These are phyloP conservation scores for Desmodus rotundus DNA, from an alignment of 2,113 vertebrate species.

Conservation along the genomic window DNA sequence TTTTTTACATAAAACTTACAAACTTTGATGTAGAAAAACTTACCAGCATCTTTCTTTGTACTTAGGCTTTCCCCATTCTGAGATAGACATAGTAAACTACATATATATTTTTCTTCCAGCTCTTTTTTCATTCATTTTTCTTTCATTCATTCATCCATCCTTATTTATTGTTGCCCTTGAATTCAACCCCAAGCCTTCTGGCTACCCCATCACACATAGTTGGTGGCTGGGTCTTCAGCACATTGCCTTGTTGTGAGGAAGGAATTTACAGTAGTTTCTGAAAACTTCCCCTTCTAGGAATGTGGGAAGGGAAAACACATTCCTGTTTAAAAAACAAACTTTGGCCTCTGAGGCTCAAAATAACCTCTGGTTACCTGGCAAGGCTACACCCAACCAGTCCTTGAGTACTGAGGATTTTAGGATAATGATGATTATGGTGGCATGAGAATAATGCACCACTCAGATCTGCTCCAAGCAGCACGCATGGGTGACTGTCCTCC, in stretches of 20 bases:
- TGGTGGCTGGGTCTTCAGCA: neutral
- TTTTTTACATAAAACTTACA: neutral
- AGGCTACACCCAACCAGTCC: rapidly evolving
- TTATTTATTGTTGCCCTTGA: neutral
- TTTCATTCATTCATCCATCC: too few relatives aligned
- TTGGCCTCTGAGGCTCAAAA: neutral
- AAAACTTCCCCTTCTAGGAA: neutral
- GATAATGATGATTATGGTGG: rapidly evolving
- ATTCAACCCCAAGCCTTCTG: too few relatives aligned
- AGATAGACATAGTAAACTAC: neutral
- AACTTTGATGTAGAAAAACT: neutral
- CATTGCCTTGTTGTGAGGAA: neutral
- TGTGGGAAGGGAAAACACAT: neutral
- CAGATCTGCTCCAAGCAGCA: neutral
- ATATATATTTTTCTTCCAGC: neutral
- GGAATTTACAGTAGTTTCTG: neutral
- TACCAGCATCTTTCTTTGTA: neutral
- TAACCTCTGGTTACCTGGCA: neutral
- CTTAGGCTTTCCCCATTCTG: neutral
- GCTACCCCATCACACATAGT: neutral
- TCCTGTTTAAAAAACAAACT: neutral
- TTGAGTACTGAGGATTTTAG: neutral
- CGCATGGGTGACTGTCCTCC: neutral
- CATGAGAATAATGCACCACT: neutral
- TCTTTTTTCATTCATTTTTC: neutral